Conservation (phyloP, 2,113 vertebrate species). For the Entomyzon cyanotis region DNA sequence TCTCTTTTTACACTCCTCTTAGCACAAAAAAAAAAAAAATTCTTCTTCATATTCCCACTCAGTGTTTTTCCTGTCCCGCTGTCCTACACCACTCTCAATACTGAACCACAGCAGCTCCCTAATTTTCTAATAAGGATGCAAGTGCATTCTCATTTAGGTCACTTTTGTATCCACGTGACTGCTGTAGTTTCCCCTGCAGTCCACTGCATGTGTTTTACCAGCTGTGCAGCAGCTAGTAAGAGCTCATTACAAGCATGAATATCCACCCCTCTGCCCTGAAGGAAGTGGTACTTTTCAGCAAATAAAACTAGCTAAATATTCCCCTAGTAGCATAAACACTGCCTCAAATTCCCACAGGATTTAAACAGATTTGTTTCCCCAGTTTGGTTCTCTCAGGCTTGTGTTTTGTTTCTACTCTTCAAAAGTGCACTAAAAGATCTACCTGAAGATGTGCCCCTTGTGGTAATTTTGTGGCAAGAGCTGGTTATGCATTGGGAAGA, state of each 20-base stretch:
- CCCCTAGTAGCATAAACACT: not conserved
- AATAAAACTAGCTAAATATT: not conserved
- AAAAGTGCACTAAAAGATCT: not conserved
- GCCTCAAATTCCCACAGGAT: not conserved
- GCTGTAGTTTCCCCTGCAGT: not conserved
- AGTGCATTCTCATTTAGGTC: not conserved
- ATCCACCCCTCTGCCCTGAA: not conserved
- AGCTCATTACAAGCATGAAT: not conserved
- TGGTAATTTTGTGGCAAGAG: not conserved
- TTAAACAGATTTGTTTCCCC: not conserved
- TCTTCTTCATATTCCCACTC: not conserved
- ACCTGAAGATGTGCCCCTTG: accelerated
- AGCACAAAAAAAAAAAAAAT: not conserved
- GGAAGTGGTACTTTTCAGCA: not conserved
- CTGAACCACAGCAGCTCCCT: not conserved
- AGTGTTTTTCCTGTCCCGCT: not conserved
- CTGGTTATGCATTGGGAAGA: not conserved
- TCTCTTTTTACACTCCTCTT: not conserved
- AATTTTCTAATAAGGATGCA: not conserved
- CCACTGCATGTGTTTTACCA: not conserved
- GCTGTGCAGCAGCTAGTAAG: not conserved
- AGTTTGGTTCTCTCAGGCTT: not conserved
- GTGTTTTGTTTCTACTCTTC: not conserved
- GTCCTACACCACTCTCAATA: not conserved
- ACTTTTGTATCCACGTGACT: not conserved